Percentiles rank a stretch among this genome's conserved stretches.
Conservation (phyloP, 2,113 vertebrate genomes). For the Serilophus lunatus region DNA sequence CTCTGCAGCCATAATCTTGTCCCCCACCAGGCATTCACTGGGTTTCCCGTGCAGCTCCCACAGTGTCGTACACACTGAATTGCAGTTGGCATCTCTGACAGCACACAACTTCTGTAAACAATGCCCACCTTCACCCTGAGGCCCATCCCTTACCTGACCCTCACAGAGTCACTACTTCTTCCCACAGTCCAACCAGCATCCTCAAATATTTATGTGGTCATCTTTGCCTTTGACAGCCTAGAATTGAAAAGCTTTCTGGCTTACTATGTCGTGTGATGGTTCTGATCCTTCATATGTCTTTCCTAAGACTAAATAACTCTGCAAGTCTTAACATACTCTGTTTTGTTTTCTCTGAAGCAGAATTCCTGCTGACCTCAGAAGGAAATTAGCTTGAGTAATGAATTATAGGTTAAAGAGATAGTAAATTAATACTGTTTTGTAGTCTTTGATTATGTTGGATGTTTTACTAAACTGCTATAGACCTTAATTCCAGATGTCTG, state of each 20-base stretch:
- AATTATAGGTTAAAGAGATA: neutral
- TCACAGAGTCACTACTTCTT: neutral
- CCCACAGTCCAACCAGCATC: neutral
- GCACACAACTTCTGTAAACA: neutral
- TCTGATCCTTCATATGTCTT: neutral
- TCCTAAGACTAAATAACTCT: neutral
- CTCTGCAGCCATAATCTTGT: neutral
- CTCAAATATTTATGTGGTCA: neutral
- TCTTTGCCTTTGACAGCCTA: neutral
- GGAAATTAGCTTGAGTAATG: neutral
- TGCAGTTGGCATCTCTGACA: neutral
- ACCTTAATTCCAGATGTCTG: neutral
- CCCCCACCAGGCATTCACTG: neutral
- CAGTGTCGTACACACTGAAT: accelerated
- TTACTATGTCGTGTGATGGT: accelerated
- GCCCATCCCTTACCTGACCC: neutral
- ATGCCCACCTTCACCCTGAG: neutral
- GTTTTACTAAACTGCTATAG: neutral
- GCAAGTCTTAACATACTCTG: neutral
- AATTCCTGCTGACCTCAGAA: neutral
- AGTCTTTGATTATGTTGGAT: neutral
- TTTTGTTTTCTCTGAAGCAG: neutral
- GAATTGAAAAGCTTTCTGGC: neutral
- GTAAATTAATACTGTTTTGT: neutral
- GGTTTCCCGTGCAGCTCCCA: neutral